phyloP scores from a whole-genome alignment of 2,888 invertebrate genomes.

The Lepeophtheirus nordmannii region DNA sequence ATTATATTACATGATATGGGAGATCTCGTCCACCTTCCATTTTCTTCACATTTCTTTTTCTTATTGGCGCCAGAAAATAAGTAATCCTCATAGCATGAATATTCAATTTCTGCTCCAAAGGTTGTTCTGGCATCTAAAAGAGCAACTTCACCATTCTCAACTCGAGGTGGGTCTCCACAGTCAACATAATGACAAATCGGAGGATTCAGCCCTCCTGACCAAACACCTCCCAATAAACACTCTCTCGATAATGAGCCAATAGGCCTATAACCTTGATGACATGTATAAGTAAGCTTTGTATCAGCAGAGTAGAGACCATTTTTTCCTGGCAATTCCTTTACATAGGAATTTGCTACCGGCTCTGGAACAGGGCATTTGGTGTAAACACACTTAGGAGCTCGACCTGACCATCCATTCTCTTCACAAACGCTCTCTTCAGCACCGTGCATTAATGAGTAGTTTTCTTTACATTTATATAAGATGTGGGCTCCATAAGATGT shows the following conservation, averaged over 20 bases:
- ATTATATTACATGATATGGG: constrained; percentile 56
- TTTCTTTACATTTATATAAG: constrained; percentile 62
- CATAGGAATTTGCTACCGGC: constrained; percentile 27
- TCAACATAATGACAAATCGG: constrained; percentile 37
- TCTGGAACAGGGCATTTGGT: constrained; percentile 27
- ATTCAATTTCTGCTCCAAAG: constrained; percentile 56
- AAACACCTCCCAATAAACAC: constrained; percentile 30
- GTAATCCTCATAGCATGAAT: constrained; percentile 66
- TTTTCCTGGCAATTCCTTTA: not conserved
- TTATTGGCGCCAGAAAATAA: constrained; percentile 53
- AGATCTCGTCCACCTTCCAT: constrained; percentile 30
- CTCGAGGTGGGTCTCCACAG: constrained; percentile 31
- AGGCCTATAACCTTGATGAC: constrained; percentile 29
- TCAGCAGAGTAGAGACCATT: not conserved
- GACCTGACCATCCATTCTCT: constrained; percentile 56
- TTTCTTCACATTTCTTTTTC: constrained; percentile 29
- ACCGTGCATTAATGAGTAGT: constrained; percentile 59
- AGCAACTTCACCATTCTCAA: constrained; percentile 30
- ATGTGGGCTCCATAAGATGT: constrained; percentile 74
- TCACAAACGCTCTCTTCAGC: constrained; percentile 33
- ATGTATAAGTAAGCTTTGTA: constrained; percentile 28
- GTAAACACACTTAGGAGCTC: constrained; percentile 42
- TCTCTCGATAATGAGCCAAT: constrained; percentile 27
- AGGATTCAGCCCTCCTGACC: constrained; percentile 28
- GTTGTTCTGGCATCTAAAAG: constrained; percentile 56